These are phyloP conservation scores for Papilio gigon DNA, from an alignment of 2,888 invertebrate genomes.

Conservation along the genomic window DNA sequence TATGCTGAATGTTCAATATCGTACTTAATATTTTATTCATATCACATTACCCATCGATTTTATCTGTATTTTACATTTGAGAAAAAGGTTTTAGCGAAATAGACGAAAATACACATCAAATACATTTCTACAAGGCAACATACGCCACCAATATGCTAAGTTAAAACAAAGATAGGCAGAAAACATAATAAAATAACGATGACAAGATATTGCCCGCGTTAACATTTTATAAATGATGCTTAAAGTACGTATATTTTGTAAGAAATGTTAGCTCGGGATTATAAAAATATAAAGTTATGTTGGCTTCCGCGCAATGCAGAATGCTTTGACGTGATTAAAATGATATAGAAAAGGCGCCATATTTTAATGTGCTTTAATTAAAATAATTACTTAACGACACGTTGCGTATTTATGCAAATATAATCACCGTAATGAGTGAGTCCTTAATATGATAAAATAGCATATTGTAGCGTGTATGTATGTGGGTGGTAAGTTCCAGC, in stretches of 20 bases:
- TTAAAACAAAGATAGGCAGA: not conserved
- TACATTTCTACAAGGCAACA: conserved; percentile 9
- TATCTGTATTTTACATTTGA: conserved; percentile 16
- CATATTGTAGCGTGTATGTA: conserved; percentile 22
- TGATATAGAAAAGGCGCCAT: conserved; percentile 18
- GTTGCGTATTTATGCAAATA: conserved; percentile 35
- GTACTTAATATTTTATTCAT: conserved; percentile 40
- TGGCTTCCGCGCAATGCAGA: not conserved
- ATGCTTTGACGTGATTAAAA: conserved; percentile 18
- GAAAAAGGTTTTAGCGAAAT: conserved; percentile 3
- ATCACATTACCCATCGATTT: conserved; percentile 38
- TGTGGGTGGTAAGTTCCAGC: conserved; percentile 23
- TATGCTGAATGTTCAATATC: conserved; percentile 31
- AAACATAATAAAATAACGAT: not conserved
- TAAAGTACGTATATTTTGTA: not conserved
- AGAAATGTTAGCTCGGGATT: not conserved
- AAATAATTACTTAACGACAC: conserved; percentile 37
- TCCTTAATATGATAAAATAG: conserved; percentile 38
- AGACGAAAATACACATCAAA: conserved; percentile 4
- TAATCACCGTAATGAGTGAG: conserved; percentile 37
- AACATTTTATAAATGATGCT: not conserved
- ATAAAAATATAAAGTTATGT: not conserved
- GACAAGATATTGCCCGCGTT: too few relatives aligned
- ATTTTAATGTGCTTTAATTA: conserved; percentile 38
- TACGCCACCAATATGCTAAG: not conserved